Evolutionary conservation across 2,797 vertebrate genomes (phyloP), one percentile per base, ranked within the genome.

Genomic region (Spheniscus humboldti): DNA sequence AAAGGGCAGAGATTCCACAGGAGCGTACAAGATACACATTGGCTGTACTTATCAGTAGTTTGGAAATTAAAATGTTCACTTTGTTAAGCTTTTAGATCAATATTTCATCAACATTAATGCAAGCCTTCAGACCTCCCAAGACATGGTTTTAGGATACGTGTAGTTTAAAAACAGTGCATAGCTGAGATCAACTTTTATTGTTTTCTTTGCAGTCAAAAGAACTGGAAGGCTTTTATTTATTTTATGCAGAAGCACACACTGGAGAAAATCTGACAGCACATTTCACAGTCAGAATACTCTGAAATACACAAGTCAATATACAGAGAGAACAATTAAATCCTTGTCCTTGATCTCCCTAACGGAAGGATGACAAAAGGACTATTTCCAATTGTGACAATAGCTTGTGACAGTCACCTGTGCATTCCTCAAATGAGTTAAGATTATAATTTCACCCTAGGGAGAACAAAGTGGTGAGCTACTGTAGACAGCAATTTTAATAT

Each of bases 391-490:
- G 75, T 81, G 68, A 85, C 91, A 77, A 80, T 23, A 75, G 86
- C 78, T 95, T 86, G 67, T 93, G 91, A 93, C 84, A 88, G 68
- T 84, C 69, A 76, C 75, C 84, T 95, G 59, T 45, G 53, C 52
- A 37, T 74, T 87, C 39, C 37, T 90, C 56, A 88, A 72, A 90
- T 64, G 43, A 88, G 15, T 68, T 53, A 88, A 80, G 37, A 77
- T 63, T 68, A 43, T 39, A 43, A 63, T 72, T 89, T 86, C 69
- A 76, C 37, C 17, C 73, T 22, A 69, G 23, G 8, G n/a, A 88
- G 16, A 82, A 33, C 41, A 79, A 93, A 93, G 77, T 10, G 11
- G 19, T 68, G 18, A 88, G 18, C 35, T 83, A 67, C 57, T 47
- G 24, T 84, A 66, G 22, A 39, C 20, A 64, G 33, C 33, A 37